Percentiles rank a stretch among this genome's conserved stretches.
These are phyloP conservation scores for Rhinella marina DNA, from an alignment of 2,797 vertebrate species.

Conservation along the genomic window DNA sequence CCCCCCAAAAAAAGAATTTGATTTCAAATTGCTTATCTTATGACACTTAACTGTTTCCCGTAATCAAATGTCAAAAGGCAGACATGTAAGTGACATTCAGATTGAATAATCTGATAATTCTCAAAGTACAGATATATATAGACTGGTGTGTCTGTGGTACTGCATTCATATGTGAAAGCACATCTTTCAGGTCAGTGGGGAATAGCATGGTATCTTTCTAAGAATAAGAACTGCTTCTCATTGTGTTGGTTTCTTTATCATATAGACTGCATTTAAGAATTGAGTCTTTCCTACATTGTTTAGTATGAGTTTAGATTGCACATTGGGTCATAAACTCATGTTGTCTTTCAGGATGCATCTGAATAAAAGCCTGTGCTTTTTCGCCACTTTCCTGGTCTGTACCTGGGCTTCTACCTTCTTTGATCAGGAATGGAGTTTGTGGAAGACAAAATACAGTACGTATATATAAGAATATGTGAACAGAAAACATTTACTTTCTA, in stretches of 20 bases:
- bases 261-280: too few relatives aligned
- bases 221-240: not conserved
- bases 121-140: slow-evolving; percentile 15
- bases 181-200: slow-evolving; percentile 34
- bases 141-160: not conserved
- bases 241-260: not conserved
- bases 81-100: not conserved
- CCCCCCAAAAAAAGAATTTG: not conserved
- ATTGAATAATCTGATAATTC: not conserved
- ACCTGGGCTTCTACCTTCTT: slow-evolving; percentile 37
- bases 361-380: not conserved
- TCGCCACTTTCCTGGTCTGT: slow-evolving; percentile 12
- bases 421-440: slow-evolving; percentile 47
- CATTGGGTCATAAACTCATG: not conserved
- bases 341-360: slow-evolving; percentile 45
- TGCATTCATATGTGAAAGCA: not conserved
- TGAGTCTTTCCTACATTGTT: not conserved
- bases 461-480: not conserved
- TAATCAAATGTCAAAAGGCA: slow-evolving; percentile 15
- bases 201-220: not conserved
- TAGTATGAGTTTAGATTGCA: not conserved
- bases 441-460: slow-evolving; percentile 56
- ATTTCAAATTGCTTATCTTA: slow-evolving; percentile 28
- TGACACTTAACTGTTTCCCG: slow-evolving; percentile 12
- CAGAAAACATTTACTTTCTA: not conserved